These are phyloP conservation scores for Blera fallax DNA, from an alignment of 2,888 invertebrate genomes.

Conservation along the genomic window DNA sequence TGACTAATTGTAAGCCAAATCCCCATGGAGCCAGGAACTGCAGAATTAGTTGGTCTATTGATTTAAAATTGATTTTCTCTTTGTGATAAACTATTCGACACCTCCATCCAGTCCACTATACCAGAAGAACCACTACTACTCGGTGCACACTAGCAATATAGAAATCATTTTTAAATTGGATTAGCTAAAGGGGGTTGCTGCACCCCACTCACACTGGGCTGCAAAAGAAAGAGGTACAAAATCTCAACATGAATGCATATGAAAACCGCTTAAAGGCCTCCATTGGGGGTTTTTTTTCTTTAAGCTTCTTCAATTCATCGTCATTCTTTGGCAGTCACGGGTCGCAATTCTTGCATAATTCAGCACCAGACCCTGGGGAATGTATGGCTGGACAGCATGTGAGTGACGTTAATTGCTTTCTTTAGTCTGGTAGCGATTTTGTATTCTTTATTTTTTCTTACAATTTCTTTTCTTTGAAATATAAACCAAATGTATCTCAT, in stretches of 20 bases:
- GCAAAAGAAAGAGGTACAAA: conserved; percentile 5
- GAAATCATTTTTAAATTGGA: conserved; percentile 60
- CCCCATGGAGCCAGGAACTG: conserved; percentile 52
- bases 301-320: conserved; percentile 55
- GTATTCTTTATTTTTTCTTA: conserved; percentile 4
- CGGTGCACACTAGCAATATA: background rate
- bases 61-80: conserved; percentile 68
- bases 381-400: conserved; percentile 29
- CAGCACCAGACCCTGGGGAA: conserved; percentile 51
- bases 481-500: conserved; percentile 40
- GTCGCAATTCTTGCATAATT: conserved; percentile 66
- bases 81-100: conserved; percentile 63
- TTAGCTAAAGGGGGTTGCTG: conserved; percentile 55
- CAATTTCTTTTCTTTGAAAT: conserved; percentile 7
- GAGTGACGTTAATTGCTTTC: conserved; percentile 67
- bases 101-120: conserved; percentile 11
- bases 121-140: background rate
- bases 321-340: conserved; percentile 59
- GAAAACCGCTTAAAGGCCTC: conserved; percentile 7
- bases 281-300: background rate
- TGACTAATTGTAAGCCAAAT: conserved; percentile 31
- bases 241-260: conserved; percentile 26
- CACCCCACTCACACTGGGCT: background rate
- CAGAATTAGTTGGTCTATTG: conserved; percentile 47
- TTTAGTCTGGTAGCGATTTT: conserved; percentile 29